Percentiles rank a stretch among this genome's conserved stretches.
Evolutionary conservation across 1,140 invertebrate species (phyloP).

Genomic region (Drosophila cardini): DNA sequence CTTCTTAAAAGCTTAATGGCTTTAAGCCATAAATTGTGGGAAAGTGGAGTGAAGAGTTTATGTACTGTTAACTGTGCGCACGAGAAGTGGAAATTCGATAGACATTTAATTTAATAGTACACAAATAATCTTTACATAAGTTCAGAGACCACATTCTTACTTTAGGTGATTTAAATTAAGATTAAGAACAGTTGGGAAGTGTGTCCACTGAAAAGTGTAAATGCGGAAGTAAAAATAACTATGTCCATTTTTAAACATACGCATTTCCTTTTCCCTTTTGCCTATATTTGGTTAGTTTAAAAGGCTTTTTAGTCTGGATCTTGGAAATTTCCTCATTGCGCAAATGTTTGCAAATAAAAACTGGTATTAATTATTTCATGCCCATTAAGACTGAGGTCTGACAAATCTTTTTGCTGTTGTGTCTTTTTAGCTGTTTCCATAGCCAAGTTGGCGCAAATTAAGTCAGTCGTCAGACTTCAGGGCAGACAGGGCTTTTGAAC

Average conservation of each 20-base stretch:
- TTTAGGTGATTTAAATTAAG: no score
- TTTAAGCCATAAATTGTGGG: slow-evolving; percentile 52
- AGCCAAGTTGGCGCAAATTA: slow-evolving; percentile 54
- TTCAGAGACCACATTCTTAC: no score
- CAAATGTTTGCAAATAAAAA: slow-evolving; percentile 69
- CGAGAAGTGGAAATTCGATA: slow-evolving; percentile 25
- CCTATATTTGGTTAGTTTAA: slow-evolving; percentile 13
- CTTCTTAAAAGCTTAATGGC: slow-evolving; percentile 75
- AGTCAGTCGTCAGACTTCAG: slow-evolving; percentile 41
- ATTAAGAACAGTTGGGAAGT: no score
- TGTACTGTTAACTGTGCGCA: slow-evolving; percentile 50
- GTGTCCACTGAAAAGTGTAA: no score
- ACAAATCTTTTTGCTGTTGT: slow-evolving; percentile 51
- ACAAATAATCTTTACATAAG: no score
- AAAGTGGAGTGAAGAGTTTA: slow-evolving; percentile 44
- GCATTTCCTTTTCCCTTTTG: slow-evolving; percentile 25
- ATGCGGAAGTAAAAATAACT: no score
- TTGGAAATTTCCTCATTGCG: slow-evolving; percentile 52
- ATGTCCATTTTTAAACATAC: not conserved
- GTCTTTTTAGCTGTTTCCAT: not conserved
- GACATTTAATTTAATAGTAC: slow-evolving; percentile 35
- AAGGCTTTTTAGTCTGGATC: slow-evolving; percentile 4
- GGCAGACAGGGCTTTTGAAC: slow-evolving; percentile 39
- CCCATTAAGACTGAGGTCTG: slow-evolving; percentile 63
- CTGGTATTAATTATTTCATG: slow-evolving; percentile 79